Conservation (phyloP, 2,113 vertebrate genomes). For the Neolamprologus toae region DNA sequence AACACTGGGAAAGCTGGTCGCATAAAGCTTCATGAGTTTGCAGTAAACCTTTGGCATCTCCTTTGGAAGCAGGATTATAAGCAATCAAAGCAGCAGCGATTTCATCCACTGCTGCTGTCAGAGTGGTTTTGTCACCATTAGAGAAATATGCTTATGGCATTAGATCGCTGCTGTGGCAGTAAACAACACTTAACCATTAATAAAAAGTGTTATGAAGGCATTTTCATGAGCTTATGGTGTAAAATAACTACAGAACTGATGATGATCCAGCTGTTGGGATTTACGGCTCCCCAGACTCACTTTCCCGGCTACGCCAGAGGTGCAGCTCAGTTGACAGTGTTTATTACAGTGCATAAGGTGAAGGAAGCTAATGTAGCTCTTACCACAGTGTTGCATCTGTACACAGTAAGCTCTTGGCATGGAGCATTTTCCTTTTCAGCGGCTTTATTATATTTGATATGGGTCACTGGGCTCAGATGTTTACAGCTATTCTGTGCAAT, state of each 20-base stretch:
- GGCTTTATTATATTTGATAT: neutral
- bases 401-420: neutral
- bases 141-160: neutral
- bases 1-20: neutral
- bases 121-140: neutral
- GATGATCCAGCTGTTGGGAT: neutral
- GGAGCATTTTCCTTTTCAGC: neutral
- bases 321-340: neutral
- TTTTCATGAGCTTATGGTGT: neutral
- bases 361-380: neutral
- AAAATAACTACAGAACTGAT: neutral
- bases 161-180: neutral
- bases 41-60: neutral
- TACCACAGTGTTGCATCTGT: neutral
- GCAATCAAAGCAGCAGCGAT: neutral
- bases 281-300: neutral
- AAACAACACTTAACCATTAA: neutral
- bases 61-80: conserved; percentile 4
- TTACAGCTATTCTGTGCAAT: neutral
- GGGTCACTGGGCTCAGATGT: neutral
- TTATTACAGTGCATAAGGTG: neutral
- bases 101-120: neutral
- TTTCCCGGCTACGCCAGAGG: neutral
- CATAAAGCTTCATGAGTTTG: neutral
- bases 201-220: neutral